Evolutionary conservation across 1,140 invertebrate genomes (phyloP).

Genomic region (Lasaia peninsularis): DNA sequence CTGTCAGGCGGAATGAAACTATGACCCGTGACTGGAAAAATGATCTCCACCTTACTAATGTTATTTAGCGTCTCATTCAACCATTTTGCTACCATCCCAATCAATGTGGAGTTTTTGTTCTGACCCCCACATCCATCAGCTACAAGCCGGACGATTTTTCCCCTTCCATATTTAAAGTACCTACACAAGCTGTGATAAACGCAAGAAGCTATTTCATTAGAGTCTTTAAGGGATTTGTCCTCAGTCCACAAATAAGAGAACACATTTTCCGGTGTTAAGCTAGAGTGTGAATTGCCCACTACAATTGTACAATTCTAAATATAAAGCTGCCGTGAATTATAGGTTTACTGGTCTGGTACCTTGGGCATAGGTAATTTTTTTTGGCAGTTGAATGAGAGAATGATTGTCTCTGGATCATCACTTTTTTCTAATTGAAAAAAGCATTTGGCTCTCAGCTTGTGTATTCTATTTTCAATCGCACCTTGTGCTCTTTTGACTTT

Average conservation of each 20-base stretch:
- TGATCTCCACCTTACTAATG: conserved; percentile 6
- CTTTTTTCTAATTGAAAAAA: not conserved
- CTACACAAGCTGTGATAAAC: conserved; percentile 4
- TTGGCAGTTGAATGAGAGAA: not conserved
- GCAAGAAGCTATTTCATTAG: conserved; percentile 10
- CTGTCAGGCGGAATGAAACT: conserved; percentile 3
- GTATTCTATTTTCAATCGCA: not conserved
- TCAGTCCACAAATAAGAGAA: conserved; percentile 13
- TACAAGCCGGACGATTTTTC: not conserved
- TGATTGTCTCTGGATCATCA: not conserved
- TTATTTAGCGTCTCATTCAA: not conserved
- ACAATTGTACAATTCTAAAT: conserved; percentile 11
- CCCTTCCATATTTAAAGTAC: conserved; percentile 3
- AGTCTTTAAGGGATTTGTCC: not conserved
- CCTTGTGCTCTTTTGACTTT: not conserved
- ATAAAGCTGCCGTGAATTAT: not conserved
- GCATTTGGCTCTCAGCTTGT: conserved; percentile 8
- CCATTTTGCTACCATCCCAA: conserved; percentile 1
- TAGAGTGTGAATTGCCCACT: conserved; percentile 1
- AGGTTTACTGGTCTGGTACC: not conserved
- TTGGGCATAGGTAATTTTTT: not conserved
- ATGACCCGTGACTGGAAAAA: conserved; percentile 6
- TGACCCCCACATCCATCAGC: conserved; percentile 5
- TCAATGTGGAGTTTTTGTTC: conserved; percentile 9
- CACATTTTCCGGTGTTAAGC: not conserved